phyloP scores from a whole-genome alignment of 2,113 vertebrate species.

The Lampris incognitus region DNA sequence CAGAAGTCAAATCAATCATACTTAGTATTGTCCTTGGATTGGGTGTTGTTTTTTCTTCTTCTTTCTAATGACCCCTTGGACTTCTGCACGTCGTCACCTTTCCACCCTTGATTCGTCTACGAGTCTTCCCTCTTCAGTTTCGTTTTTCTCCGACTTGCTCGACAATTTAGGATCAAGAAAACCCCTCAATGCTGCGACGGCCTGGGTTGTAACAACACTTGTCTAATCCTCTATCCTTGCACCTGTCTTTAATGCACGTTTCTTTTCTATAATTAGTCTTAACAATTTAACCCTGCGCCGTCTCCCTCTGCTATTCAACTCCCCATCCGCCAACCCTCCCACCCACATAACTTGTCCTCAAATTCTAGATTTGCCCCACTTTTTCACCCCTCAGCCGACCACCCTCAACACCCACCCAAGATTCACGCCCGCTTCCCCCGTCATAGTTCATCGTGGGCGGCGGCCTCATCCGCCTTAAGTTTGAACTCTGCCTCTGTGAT shows the following conservation, averaged over 20 bases:
- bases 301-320: neutral
- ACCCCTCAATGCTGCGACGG: neutral
- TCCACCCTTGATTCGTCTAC: neutral
- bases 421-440: constrained; percentile 22
- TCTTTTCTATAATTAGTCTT: neutral
- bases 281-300: constrained; percentile 12
- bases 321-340: neutral
- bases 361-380: constrained; percentile 17
- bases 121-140: neutral
- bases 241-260: neutral
- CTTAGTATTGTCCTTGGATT: constrained; percentile 34
- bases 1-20: constrained; percentile 37
- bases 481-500: constrained; percentile 94
- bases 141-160: constrained; percentile 11
- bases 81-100: neutral
- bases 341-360: constrained; percentile 20
- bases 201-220: neutral
- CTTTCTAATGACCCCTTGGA: neutral
- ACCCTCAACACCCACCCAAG: constrained; percentile 31
- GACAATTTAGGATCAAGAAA: neutral
- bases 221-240: neutral
- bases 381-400: constrained; percentile 42
- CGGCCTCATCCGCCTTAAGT: constrained; percentile 92
- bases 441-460: constrained; percentile 93
- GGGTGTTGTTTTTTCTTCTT: constrained; percentile 7